A percentile compares a stretch with the other conserved stretches of the same genome.
Conservation (phyloP, 2,113 vertebrate species). For the cat (Felis catus) region F.catus_Fca126_mat1.0 CM031417.1:97902501-97903000, state of each 20-base stretch:
- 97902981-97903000: not conserved
- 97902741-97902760: not conserved
- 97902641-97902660: conserved; percentile 92
- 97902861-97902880: not conserved
- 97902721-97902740: not conserved
- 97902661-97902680: conserved; percentile 93
- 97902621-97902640: conserved; percentile 91
- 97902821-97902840: not conserved
- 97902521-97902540: not conserved
- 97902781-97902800: not conserved
- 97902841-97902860: not conserved
- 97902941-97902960: not conserved
- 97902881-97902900: conserved; percentile 37
- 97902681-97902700: not conserved
- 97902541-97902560: not conserved
- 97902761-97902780: not conserved
- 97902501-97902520: conserved; percentile 29
- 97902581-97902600: not conserved
- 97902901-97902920: not conserved
- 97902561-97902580: not conserved
- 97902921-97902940: not conserved
- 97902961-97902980: not conserved
- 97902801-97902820: not conserved
- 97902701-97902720: not conserved
- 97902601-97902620: conserved; percentile 89